Evolutionary conservation across 2,113 vertebrate species (phyloP).

Genomic region (Eretmochelys imbricata): DNA sequence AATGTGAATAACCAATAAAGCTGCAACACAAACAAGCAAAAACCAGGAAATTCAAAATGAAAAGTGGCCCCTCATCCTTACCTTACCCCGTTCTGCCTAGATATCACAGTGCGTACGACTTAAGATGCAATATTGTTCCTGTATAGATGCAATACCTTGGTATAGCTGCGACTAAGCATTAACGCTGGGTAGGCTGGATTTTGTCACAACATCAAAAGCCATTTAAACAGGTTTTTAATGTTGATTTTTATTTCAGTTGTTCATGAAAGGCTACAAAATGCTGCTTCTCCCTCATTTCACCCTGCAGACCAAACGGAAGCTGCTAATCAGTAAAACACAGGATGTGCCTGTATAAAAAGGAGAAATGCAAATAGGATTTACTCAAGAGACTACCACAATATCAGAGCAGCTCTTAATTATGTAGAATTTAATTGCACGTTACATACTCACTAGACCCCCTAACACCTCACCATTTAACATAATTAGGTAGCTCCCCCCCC

Average conservation of each 20-base stretch:
- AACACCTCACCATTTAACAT: slow-evolving; percentile 52
- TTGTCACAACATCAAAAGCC: background rate
- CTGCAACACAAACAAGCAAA: background rate
- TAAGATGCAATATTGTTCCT: background rate
- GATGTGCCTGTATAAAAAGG: slow-evolving; percentile 29
- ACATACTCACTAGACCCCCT: slow-evolving; percentile 21
- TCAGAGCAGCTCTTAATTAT: slow-evolving; percentile 64
- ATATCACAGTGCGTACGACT: background rate
- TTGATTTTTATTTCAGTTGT: background rate
- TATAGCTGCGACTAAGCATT: background rate
- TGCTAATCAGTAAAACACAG: slow-evolving; percentile 48
- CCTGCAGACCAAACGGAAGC: slow-evolving; percentile 12
- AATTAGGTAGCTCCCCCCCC: slow-evolving; percentile 21
- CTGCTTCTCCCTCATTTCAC: background rate
- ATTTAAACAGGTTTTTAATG: slow-evolving; percentile 29
- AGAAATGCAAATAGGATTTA: slow-evolving; percentile 40
- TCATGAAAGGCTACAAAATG: slow-evolving; percentile 43
- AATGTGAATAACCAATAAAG: background rate
- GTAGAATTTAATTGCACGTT: slow-evolving; percentile 58
- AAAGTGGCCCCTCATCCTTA: background rate
- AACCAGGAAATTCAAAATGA: background rate
- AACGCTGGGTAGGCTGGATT: background rate
- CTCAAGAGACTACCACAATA: slow-evolving; percentile 48
- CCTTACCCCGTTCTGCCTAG: background rate
- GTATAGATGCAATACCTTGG: background rate